Base-by-base conservation (phyloP, 2,888 invertebrate genomes). In the Strigamia crassipes region DNA sequence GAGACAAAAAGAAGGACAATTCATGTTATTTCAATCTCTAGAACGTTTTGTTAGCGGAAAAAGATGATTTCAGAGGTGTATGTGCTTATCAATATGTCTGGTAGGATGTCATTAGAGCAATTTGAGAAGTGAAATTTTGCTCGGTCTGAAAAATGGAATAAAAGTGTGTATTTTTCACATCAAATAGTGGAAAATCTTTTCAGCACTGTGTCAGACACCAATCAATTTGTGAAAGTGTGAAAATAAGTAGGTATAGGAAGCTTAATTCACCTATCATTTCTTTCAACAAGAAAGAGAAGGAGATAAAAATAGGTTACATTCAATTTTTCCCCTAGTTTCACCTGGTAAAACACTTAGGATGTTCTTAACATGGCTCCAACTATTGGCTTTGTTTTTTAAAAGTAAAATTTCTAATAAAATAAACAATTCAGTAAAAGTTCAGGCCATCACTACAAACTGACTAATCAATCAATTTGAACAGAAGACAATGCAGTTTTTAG, bases 221-320 rank as follows among this genome's bases (percentile, higher is more conserved):
- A 42, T 18, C 61, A 61, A 61, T 61, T 61, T 15, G n/a, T 9
- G 18, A 1, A 61, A 18, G 61, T 61, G 61, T 61, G 61, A 61
- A 61, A 61, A 61, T 23, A 21, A 61, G 18, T 61, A n/a, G 61
- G 2, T 61, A 23, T 61, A 23, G 18, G 18, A 21, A 61, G 61
- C 61, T 61, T 51, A 61, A 61, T 61, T 61, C 61, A 9, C 61
- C 61, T 61, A 61, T 61, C 6, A 61, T 61, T 61, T 18, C 61
- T 61, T 61, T 18, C 23, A 3, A 9, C 18, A 15, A 18, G 15
- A 61, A 21, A n/a, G 13, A n/a, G 42, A 42, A 42, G 15, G 4
- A 42, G 42, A 42, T 42, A 42, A 42, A 42, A 42, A 42, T 42
- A 42, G 15, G 42, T 10, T 42, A 2, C 10, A 42, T 10, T 42